Evolutionary conservation across 37 sponge, comb jelly and placozoan species (phyloP).

Genomic region (Hexactinellida sp.): DNA sequence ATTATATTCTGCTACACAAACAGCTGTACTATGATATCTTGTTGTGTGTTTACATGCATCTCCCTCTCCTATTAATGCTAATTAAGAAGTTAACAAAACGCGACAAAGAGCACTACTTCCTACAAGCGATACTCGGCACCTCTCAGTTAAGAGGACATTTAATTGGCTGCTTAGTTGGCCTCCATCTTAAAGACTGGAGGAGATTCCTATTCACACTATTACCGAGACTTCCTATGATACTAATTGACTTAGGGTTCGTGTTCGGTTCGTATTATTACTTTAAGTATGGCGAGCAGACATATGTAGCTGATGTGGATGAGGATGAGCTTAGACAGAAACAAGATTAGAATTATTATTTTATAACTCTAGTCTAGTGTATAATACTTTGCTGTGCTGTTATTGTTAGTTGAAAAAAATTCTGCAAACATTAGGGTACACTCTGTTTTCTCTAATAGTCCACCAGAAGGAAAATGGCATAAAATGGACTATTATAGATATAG

Average conservation of each 20-base stretch:
- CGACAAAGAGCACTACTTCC: neutral
- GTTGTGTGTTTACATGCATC: neutral
- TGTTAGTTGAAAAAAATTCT: neutral
- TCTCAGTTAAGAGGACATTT: neutral
- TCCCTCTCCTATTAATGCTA: neutral
- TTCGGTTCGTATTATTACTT: neutral
- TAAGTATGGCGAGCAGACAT: neutral
- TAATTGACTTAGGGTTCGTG: neutral
- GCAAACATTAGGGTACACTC: neutral
- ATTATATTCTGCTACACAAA: neutral
- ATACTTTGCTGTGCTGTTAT: neutral
- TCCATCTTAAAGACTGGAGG: neutral
- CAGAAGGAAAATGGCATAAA: neutral
- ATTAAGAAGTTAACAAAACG: neutral
- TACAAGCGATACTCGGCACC: neutral
- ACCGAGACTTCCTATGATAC: neutral
- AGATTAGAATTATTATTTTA: neutral
- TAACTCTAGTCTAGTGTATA: neutral
- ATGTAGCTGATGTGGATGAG: neutral
- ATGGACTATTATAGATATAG: too few relatives aligned
- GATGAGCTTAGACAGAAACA: neutral
- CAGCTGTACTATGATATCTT: neutral
- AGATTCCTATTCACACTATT: neutral
- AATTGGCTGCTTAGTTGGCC: conserved; percentile 3
- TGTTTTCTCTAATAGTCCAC: too few relatives aligned